Conservation (phyloP, 1,140 invertebrate species). For the Bombus turneri region DNA sequence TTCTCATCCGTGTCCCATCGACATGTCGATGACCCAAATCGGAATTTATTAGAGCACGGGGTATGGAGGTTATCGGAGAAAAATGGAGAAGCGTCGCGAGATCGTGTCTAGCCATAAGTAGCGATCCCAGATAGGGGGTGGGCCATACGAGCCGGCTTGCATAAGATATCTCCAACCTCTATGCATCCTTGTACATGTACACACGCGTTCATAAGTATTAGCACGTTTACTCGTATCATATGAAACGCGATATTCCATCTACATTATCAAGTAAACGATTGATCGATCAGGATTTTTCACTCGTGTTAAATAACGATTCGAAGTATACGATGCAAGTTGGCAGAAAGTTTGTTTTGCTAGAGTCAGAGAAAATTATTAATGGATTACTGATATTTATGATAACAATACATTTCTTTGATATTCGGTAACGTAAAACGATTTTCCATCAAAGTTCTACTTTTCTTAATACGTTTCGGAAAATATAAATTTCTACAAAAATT, state of each 20-base stretch:
- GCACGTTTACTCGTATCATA: background rate
- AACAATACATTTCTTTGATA: no score
- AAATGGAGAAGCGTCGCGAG: constrained; percentile 53
- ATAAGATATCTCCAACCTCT: constrained; percentile 23
- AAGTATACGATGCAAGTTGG: background rate
- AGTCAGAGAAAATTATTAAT: background rate
- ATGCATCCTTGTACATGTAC: background rate
- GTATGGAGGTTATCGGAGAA: constrained; percentile 61
- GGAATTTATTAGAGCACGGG: constrained; percentile 54
- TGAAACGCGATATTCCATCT: background rate
- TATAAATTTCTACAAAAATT: no score
- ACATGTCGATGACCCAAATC: constrained; percentile 60
- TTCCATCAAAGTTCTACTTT: no score
- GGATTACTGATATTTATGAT: no score
- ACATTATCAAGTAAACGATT: background rate
- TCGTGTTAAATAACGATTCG: background rate
- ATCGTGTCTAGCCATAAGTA: constrained; percentile 69
- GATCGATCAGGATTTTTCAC: background rate
- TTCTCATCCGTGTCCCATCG: background rate
- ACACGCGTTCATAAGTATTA: background rate
- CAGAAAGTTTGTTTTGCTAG: background rate
- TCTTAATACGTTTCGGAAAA: no score
- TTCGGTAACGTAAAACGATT: no score
- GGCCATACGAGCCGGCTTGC: background rate
- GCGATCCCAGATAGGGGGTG: constrained; percentile 57